Evolutionary conservation across 2,888 invertebrate species (phyloP).

Genomic region (Uropetala carovei): DNA sequence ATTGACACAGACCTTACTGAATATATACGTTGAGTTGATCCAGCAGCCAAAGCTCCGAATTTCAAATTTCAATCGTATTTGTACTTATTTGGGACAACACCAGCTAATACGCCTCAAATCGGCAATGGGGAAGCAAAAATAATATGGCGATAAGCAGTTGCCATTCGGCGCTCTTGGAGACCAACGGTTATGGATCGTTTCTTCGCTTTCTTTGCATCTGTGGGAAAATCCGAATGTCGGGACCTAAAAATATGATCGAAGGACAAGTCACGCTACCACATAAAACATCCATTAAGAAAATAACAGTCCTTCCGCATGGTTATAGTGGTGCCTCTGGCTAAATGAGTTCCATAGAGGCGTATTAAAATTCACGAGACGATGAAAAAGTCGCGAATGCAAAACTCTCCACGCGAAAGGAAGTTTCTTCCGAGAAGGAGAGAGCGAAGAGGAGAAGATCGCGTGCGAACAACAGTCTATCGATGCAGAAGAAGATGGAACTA

Average conservation of each 20-base stretch:
- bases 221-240: neutral
- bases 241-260: conserved; percentile 3
- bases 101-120: no score
- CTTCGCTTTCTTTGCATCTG: neutral
- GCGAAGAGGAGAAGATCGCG: neutral
- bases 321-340: neutral
- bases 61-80: no score
- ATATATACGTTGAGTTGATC: no score
- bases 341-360: neutral
- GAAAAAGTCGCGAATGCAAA: conserved; percentile 13
- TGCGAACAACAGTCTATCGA: neutral
- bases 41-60: no score
- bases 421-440: neutral
- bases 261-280: neutral
- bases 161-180: neutral
- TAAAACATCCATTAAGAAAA: neutral
- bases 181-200: neutral
- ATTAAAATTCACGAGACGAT: conserved; percentile 35
- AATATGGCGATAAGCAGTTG: no score
- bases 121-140: neutral
- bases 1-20: no score
- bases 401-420: neutral
- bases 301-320: neutral
- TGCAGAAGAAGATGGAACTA: no score
- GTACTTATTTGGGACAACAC: no score